Conservation (phyloP, 1,140 invertebrate species). For the Lasaia peninsularis region DNA sequence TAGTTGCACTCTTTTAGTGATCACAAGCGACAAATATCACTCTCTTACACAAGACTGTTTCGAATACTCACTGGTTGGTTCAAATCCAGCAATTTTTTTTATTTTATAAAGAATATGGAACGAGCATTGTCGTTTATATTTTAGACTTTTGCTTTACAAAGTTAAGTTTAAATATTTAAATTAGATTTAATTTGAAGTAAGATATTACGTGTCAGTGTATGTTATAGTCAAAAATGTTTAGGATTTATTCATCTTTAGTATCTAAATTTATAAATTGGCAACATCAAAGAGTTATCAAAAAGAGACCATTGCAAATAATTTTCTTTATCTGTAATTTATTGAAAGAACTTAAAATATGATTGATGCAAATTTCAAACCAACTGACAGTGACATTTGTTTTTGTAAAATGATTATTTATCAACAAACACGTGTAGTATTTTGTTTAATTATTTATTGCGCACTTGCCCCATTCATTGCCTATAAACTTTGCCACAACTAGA, state of each 20-base stretch:
- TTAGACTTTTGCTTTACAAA: background rate
- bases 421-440: too few relatives aligned
- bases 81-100: background rate
- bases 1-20: slow-evolving; percentile 8
- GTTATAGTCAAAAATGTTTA: too few relatives aligned
- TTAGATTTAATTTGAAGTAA: background rate
- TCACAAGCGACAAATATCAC: slow-evolving; percentile 14
- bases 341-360: too few relatives aligned
- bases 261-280: too few relatives aligned
- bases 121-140: background rate
- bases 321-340: too few relatives aligned
- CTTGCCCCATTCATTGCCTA: background rate
- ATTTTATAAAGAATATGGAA: background rate
- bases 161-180: background rate
- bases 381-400: background rate
- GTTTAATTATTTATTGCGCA: background rate
- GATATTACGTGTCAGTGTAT: too few relatives aligned
- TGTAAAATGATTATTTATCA: background rate
- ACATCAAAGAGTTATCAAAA: too few relatives aligned
- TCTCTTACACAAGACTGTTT: slow-evolving; percentile 29
- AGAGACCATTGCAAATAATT: too few relatives aligned
- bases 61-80: slow-evolving; percentile 31
- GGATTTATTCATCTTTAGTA: too few relatives aligned
- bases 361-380: too few relatives aligned
- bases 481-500: background rate